Conservation (phyloP, 2,113 vertebrate species). For the Coryphaenoides rupestris region DNA sequence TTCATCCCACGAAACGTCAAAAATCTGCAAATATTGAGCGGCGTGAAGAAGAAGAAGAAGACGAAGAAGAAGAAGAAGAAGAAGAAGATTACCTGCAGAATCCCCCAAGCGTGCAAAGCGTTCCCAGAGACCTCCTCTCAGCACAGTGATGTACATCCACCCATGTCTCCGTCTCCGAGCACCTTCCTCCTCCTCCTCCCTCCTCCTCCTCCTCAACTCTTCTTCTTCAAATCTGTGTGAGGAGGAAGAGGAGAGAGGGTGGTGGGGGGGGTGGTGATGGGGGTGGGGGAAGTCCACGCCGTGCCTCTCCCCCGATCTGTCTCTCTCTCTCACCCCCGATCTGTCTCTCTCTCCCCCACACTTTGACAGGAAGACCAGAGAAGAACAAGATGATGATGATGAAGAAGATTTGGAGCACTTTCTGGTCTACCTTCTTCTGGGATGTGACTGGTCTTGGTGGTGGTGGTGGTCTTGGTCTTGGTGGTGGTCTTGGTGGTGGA, state of each 20-base stretch:
- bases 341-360: too few species aligned
- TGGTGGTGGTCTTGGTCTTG: too few species aligned
- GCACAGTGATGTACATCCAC: conserved; percentile 87
- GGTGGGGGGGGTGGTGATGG: too few species aligned
- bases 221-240: conserved; percentile 75
- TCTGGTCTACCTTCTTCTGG: conserved; percentile 85
- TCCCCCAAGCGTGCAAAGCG: conserved; percentile 79
- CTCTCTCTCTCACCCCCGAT: too few species aligned
- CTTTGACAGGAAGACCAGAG: conserved; percentile 49
- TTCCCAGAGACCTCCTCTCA: conserved; percentile 85
- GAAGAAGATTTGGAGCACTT: conserved; percentile 80
- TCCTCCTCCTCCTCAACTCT: conserved; percentile 71
- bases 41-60: neutral
- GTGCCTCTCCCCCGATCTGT: conserved; percentile 53
- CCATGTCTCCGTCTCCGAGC: conserved; percentile 67
- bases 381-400: conserved; percentile 61
- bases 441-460: conserved; percentile 77
- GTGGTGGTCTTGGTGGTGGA: too few species aligned
- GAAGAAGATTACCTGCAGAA: conserved; percentile 84
- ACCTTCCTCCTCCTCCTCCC: neutral
- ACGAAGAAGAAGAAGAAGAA: too few species aligned
- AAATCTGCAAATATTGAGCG: neutral
- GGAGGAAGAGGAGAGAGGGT: too few species aligned
- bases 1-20: neutral
- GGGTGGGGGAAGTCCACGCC: conserved; percentile 57